A percentile compares a stretch with the other conserved stretches of the same genome.
These are phyloP conservation scores for Abscondita cerata DNA, from an alignment of 2,888 invertebrate genomes.

Conservation along the genomic window DNA sequence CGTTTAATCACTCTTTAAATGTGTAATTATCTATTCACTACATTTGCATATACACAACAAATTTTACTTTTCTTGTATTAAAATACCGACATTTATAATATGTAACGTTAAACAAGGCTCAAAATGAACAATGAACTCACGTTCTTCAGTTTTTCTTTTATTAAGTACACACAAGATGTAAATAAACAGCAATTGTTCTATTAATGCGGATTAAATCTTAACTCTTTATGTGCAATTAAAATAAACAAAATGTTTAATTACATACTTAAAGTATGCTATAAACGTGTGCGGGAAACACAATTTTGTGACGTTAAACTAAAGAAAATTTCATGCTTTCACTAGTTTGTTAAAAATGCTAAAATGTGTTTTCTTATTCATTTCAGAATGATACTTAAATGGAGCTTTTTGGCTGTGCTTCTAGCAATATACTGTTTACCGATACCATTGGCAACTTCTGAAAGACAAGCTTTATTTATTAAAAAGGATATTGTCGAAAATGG, in stretches of 20 bases:
- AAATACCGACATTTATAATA: too few relatives aligned
- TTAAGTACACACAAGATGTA: too few relatives aligned
- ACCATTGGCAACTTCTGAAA: conserved; percentile 33
- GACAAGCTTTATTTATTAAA: conserved; percentile 43
- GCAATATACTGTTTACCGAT: conserved; percentile 39
- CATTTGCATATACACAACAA: too few relatives aligned
- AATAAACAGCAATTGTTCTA: too few relatives aligned
- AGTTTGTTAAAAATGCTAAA: neutral
- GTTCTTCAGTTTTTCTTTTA: too few relatives aligned
- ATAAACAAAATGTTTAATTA: neutral
- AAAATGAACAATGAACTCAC: too few relatives aligned
- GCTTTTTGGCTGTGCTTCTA: conserved; percentile 39
- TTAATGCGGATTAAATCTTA: neutral
- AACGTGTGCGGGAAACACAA: neutral
- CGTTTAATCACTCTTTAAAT: too few relatives aligned
- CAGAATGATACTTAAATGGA: conserved; percentile 44
- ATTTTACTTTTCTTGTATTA: too few relatives aligned
- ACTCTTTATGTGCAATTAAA: neutral
- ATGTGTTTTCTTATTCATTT: conserved; percentile 31
- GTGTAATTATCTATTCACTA: too few relatives aligned
- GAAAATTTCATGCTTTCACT: neutral
- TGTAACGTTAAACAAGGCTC: too few relatives aligned
- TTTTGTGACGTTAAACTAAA: neutral
- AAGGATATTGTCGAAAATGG: conserved; percentile 41
- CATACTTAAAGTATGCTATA: neutral